phyloP scores from a whole-genome alignment of 2,113 vertebrate genomes.

The Nibea albiflora region DNA sequence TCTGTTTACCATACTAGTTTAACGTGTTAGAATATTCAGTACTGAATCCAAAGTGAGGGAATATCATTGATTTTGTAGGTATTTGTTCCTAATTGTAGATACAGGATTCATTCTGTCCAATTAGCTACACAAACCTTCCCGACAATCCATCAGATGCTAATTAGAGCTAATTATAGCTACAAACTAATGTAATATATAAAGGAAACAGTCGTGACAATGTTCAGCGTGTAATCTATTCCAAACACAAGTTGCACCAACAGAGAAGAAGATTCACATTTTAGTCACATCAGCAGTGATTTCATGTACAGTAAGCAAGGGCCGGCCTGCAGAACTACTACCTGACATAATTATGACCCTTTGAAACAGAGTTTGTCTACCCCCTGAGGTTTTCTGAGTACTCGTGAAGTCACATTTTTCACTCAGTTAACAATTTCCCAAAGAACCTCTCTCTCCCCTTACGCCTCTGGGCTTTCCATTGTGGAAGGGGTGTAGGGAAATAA shows the following conservation, averaged over 20 bases:
- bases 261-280: not conserved
- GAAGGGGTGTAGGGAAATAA: slow-evolving; percentile 55
- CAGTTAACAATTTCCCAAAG: slow-evolving; percentile 51
- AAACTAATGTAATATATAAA: not conserved
- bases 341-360: not conserved
- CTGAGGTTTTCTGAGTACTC: slow-evolving; percentile 19
- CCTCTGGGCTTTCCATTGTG: slow-evolving; percentile 62
- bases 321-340: not conserved
- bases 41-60: not conserved
- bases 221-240: not conserved
- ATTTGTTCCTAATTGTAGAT: not conserved
- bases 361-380: not conserved
- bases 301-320: not conserved
- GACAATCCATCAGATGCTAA: not conserved
- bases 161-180: no score
- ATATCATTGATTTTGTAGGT: not conserved
- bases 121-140: not conserved
- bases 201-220: not conserved
- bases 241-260: not conserved
- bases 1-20: not conserved
- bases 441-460: slow-evolving; percentile 31
- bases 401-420: slow-evolving; percentile 40
- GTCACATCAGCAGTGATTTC: not conserved
- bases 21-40: not conserved
- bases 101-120: not conserved